Evolutionary conservation across 2,888 invertebrate species (phyloP).

Genomic region (Xestoiulus laeticollis): DNA sequence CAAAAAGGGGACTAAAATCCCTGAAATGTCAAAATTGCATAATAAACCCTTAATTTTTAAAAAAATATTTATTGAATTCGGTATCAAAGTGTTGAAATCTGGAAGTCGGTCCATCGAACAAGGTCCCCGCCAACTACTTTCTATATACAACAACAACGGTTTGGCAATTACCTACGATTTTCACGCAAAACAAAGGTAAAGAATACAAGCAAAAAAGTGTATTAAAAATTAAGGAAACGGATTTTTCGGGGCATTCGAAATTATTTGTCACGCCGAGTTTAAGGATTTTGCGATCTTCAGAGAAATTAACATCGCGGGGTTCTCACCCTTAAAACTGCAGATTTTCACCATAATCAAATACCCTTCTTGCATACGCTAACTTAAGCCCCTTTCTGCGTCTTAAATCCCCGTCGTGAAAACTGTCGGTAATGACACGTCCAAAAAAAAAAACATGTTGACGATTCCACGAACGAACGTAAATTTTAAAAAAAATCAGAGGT

Average conservation of each 20-base stretch:
- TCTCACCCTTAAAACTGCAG: neutral
- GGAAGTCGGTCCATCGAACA: neutral
- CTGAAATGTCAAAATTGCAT: too few species aligned
- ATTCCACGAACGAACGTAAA: neutral
- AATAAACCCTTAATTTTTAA: too few species aligned
- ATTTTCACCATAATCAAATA: too few species aligned
- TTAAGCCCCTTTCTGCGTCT: too few species aligned
- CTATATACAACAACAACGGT: neutral
- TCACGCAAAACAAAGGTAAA: neutral
- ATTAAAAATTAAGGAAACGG: neutral
- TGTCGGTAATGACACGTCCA: neutral
- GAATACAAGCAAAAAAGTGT: neutral
- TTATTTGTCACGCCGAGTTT: neutral
- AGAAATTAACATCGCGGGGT: neutral
- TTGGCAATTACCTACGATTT: neutral
- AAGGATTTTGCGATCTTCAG: neutral
- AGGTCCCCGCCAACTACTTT: neutral
- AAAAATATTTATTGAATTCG: too few species aligned
- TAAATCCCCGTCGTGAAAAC: too few species aligned
- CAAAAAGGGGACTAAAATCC: neutral
- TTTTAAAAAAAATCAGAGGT: neutral
- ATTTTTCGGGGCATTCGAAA: neutral
- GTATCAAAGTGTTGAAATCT: too few species aligned
- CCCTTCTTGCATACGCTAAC: too few species aligned
- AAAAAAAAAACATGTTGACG: neutral